These are phyloP conservation scores for Athalia circularis DNA, from an alignment of 2,888 invertebrate genomes.

Conservation along the genomic window DNA sequence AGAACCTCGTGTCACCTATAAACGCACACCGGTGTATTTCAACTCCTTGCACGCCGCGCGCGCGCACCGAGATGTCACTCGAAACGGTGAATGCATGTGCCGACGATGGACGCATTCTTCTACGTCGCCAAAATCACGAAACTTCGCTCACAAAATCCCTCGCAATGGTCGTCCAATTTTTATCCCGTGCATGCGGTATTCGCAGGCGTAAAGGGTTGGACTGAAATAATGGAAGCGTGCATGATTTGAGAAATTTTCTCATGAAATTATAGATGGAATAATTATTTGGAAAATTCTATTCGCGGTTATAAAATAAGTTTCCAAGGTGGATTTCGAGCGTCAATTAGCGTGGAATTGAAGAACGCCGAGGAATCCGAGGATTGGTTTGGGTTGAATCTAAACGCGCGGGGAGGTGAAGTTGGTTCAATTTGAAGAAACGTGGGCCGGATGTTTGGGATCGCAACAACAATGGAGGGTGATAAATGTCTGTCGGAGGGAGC, in stretches of 20 bases:
- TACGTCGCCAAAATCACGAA: conserved; percentile 22
- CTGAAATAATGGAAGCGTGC: too few species aligned
- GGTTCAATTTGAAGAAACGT: conserved; percentile 41
- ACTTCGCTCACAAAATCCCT: conserved; percentile 6
- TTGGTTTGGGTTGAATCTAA: not conserved
- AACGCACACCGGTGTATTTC: not conserved
- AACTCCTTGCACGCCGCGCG: conserved; percentile 25
- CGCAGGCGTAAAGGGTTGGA: too few species aligned
- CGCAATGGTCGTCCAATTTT: not conserved
- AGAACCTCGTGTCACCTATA: not conserved
- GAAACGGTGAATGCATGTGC: conserved; percentile 43
- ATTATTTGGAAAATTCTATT: too few species aligned
- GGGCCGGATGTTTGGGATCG: conserved; percentile 68
- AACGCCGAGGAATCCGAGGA: conserved; percentile 12
- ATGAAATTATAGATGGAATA: too few species aligned
- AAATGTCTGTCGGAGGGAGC: conserved; percentile 62
- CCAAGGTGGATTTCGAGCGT: too few species aligned
- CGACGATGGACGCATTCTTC: conserved; percentile 45
- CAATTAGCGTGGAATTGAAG: conserved; percentile 16
- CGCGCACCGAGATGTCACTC: conserved; percentile 46
- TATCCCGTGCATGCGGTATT: too few species aligned
- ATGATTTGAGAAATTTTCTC: too few species aligned
- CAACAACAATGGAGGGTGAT: conserved; percentile 69
- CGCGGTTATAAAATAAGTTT: too few species aligned
- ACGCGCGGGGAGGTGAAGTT: not conserved